Percentiles rank a stretch among this genome's conserved stretches.
These are phyloP conservation scores for Oasisia sp. DNA, from an alignment of 2,888 invertebrate species.

Conservation along the genomic window DNA sequence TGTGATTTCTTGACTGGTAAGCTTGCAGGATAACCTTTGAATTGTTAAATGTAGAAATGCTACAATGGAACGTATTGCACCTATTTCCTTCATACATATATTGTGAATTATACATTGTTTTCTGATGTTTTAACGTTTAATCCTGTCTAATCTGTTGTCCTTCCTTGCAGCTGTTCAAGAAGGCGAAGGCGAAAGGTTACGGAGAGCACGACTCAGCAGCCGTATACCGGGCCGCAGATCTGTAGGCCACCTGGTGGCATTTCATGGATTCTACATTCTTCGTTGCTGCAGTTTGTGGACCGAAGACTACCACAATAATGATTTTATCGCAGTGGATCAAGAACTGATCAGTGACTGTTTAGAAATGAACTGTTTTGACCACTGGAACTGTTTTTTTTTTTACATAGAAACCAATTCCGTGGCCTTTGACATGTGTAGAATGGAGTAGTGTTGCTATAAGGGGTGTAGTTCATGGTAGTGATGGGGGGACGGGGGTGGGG, in stretches of 20 bases:
- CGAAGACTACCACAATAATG: neutral
- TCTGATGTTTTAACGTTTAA: neutral
- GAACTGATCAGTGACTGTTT: slow-evolving; percentile 7
- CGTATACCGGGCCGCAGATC: slow-evolving; percentile 75
- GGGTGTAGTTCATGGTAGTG: neutral
- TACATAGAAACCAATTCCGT: neutral
- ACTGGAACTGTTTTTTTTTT: neutral
- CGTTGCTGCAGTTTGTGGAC: neutral
- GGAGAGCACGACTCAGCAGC: slow-evolving; percentile 93
- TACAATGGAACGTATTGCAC: no score
- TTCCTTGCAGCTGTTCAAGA: slow-evolving; percentile 80
- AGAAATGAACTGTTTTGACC: neutral
- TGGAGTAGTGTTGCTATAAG: neutral
- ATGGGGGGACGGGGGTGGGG: neutral
- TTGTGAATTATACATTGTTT: neutral
- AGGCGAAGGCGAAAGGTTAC: slow-evolving; percentile 92
- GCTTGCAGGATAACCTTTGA: no score
- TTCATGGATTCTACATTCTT: neutral
- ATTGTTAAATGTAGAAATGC: no score
- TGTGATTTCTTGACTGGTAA: no score
- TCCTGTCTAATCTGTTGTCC: neutral
- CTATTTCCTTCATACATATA: no score
- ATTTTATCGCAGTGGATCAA: neutral
- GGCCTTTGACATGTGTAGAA: neutral
- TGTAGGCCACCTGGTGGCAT: slow-evolving; percentile 29